A percentile compares a stretch with the other conserved stretches of the same genome.
phyloP scores from a whole-genome alignment of 2,888 invertebrate species.

The Augiades crinisus region DNA sequence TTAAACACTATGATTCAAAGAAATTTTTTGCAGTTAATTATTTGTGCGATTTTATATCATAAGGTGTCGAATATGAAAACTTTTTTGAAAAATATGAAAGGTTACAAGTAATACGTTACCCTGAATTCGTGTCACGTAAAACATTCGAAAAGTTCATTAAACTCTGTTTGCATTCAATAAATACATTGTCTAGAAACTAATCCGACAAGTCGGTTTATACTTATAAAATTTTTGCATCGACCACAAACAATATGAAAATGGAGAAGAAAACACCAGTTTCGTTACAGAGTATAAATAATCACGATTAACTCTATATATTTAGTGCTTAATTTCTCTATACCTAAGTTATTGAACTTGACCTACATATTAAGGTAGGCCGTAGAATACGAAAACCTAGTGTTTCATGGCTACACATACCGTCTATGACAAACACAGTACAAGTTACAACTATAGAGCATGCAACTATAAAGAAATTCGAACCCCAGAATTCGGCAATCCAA shows the following conservation, averaged over 20 bases:
- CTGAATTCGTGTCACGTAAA: slow-evolving; percentile 61
- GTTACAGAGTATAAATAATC: slow-evolving; percentile 11
- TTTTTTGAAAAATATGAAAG: slow-evolving; percentile 33
- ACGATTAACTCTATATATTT: slow-evolving; percentile 17
- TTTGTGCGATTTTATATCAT: slow-evolving; percentile 42
- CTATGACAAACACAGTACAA: slow-evolving; percentile 63
- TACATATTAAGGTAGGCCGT: slow-evolving; percentile 48
- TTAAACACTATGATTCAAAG: slow-evolving; percentile 39
- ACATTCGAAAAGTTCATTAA: slow-evolving; percentile 52
- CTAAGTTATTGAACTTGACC: slow-evolving; percentile 35
- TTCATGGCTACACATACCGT: slow-evolving; percentile 59
- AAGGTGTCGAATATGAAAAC: slow-evolving; percentile 34
- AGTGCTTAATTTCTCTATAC: slow-evolving; percentile 36
- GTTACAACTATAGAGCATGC: slow-evolving; percentile 65
- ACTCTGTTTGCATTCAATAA: slow-evolving; percentile 17
- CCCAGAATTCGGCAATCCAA: slow-evolving; percentile 23
- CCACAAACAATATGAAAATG: slow-evolving; percentile 17
- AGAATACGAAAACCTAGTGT: slow-evolving; percentile 50
- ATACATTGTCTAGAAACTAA: slow-evolving; percentile 15
- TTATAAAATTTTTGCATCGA: slow-evolving; percentile 22
- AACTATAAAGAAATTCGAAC: slow-evolving; percentile 45
- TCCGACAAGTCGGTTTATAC: slow-evolving; percentile 8
- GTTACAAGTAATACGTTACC: slow-evolving; percentile 52
- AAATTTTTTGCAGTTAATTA: slow-evolving; percentile 28
- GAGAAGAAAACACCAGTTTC: slow-evolving; percentile 15